phyloP scores from a whole-genome alignment of 1,140 invertebrate species.

The Zaprionus capensis region DNA sequence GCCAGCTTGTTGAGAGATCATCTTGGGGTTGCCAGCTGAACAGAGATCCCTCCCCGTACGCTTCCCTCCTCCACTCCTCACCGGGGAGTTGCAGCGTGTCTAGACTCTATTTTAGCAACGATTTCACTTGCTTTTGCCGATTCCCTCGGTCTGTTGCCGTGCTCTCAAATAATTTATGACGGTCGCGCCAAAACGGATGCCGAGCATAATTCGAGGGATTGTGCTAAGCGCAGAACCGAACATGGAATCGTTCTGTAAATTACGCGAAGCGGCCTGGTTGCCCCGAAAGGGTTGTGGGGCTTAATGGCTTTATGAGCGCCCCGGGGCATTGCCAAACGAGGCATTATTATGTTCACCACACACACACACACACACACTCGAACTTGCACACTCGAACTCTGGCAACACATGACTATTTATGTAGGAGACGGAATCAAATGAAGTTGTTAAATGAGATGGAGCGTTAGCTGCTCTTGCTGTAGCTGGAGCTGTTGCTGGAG shows the following conservation, averaged over 20 bases:
- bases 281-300: constrained; percentile 64
- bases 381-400: neutral
- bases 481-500: constrained; percentile 6
- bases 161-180: constrained; percentile 66
- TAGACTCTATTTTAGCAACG: constrained; percentile 6
- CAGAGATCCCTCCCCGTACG: constrained; percentile 7
- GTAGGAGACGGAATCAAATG: constrained; percentile 42
- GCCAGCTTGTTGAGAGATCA: constrained; percentile 38
- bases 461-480: neutral
- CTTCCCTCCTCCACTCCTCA: neutral
- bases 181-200: constrained; percentile 48
- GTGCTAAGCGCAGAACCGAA: constrained; percentile 43
- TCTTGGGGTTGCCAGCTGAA: neutral
- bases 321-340: constrained; percentile 66
- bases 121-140: neutral
- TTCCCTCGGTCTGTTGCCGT: neutral
- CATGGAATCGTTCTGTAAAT: constrained; percentile 58
- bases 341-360: constrained; percentile 64
- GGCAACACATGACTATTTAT: constrained; percentile 44
- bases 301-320: constrained; percentile 81
- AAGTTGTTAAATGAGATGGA: constrained; percentile 49
- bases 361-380: constrained; percentile 26
- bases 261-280: constrained; percentile 39
- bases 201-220: constrained; percentile 40
- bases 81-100: neutral